Percentiles rank a stretch among this genome's conserved stretches.
Conservation (phyloP, 2,113 vertebrate genomes). For the Meleagris gallopavo region DNA sequence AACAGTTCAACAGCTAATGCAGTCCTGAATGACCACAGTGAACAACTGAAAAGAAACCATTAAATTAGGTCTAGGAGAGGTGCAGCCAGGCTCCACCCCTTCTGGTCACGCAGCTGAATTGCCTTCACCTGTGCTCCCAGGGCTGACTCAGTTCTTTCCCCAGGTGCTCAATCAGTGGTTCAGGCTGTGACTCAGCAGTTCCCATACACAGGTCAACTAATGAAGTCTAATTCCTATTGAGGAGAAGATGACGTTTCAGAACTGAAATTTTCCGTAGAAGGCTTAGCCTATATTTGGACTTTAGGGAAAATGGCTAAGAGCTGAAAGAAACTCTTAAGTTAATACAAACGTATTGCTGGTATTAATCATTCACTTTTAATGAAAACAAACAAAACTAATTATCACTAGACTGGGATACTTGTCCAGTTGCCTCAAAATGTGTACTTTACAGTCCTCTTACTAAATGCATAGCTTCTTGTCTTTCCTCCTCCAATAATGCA, state of each 20-base stretch:
- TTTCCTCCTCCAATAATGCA: not conserved
- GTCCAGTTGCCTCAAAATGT: not conserved
- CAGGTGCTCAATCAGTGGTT: too few species aligned
- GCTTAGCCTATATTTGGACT: not conserved
- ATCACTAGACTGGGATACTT: not conserved
- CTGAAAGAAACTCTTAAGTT: not conserved
- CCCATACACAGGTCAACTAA: not conserved
- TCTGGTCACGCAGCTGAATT: too few species aligned
- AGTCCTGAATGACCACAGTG: not conserved
- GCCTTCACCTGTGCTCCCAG: too few species aligned
- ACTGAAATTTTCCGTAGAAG: conserved; percentile 16
- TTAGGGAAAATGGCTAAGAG: not conserved
- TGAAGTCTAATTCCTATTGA: not conserved
- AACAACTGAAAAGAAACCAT: not conserved
- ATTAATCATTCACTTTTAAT: not conserved
- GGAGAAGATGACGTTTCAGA: not conserved
- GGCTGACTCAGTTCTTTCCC: too few species aligned
- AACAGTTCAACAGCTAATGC: conserved; percentile 5
- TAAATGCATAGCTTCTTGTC: fast-evolving
- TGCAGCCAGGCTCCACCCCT: too few species aligned
- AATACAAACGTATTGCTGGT: not conserved
- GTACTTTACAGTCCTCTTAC: not conserved
- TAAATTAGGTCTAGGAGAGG: too few species aligned
- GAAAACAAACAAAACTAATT: not conserved
- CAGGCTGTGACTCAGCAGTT: too few species aligned